These are phyloP conservation scores for Akabosia matsudoensis DNA, from an alignment of 1,140 invertebrate genomes.

Conservation along the genomic window DNA sequence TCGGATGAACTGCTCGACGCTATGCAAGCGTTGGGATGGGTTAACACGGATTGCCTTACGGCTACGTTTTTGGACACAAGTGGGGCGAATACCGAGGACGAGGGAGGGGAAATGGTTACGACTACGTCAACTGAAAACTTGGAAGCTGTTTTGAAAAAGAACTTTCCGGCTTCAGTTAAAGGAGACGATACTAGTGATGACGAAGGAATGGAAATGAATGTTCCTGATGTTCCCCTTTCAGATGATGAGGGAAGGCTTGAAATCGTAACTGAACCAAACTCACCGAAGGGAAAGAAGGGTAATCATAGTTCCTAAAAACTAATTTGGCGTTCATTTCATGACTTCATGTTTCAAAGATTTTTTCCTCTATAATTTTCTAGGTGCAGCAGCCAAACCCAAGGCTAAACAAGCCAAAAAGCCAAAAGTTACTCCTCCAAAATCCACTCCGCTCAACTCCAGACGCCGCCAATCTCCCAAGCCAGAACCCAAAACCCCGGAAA, in stretches of 20 bases:
- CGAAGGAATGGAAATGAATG: neutral
- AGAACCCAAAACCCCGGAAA: too few relatives aligned
- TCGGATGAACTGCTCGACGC: constrained; percentile 5
- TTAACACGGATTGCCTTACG: neutral
- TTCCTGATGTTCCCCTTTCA: neutral
- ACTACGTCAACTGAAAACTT: neutral
- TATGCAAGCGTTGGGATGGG: constrained; percentile 23
- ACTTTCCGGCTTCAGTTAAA: neutral
- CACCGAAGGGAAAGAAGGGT: too few relatives aligned
- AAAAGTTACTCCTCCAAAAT: too few relatives aligned
- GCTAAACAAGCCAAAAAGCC: too few relatives aligned
- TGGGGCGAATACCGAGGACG: neutral
- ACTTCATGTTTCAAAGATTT: too few relatives aligned
- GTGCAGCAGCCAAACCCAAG: too few relatives aligned
- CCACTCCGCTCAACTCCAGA: too few relatives aligned
- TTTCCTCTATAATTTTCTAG: too few relatives aligned
- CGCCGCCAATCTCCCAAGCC: too few relatives aligned
- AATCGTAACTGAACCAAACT: too few relatives aligned
- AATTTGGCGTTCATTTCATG: too few relatives aligned
- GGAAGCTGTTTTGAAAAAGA: neutral
- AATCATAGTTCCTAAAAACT: too few relatives aligned
- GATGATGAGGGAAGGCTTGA: neutral
- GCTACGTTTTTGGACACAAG: neutral
- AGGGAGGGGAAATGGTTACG: neutral
- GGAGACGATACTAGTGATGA: neutral